A percentile compares a stretch with the other conserved stretches of the same genome.
Conservation (phyloP, 2,113 vertebrate species). For the rat (Rattus norvegicus) region GRCr8 NC_086026.1:81882501-81883000, state of each 20-base stretch:
- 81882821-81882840: neutral
- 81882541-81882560: neutral
- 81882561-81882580: neutral
- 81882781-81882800: neutral
- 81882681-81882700: neutral
- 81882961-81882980: neutral
- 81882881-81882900: neutral
- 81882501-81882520: neutral
- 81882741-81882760: neutral
- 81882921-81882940: neutral
- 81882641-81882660: neutral
- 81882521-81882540: neutral
- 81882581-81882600: neutral
- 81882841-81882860: neutral
- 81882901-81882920: neutral
- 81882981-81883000: neutral
- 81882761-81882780: neutral
- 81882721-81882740: neutral
- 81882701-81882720: neutral
- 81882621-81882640: neutral
- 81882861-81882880: neutral
- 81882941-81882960: neutral
- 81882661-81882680: neutral
- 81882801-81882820: neutral
- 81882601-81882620: neutral